Evolutionary conservation across 37 sponge, comb jelly and placozoan genomes (phyloP).

Genomic region (Ianthella basta): DNA sequence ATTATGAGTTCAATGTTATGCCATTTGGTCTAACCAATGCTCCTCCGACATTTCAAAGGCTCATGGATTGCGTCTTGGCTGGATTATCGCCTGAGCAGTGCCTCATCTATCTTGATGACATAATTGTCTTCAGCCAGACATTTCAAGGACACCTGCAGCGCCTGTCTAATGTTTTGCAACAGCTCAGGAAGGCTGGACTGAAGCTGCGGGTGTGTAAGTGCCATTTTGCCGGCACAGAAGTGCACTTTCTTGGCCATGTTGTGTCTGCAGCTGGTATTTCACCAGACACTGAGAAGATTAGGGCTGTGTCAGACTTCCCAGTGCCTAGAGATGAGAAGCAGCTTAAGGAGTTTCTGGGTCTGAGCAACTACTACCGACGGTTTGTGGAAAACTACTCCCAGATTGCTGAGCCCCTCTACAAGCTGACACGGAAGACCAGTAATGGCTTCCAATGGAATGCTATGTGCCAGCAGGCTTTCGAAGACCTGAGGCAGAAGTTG

Average conservation of each 20-base stretch:
- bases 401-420: too few species aligned
- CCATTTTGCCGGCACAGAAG: slow-evolving; percentile 5
- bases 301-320: slow-evolving; percentile 23
- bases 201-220: slow-evolving; percentile 12
- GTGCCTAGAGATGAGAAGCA: slow-evolving; percentile 28
- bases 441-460: slow-evolving; percentile 17
- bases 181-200: slow-evolving; percentile 22
- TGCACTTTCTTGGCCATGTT: slow-evolving; percentile 36
- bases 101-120: too few species aligned
- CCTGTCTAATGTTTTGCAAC: slow-evolving; percentile 1
- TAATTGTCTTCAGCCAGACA: too few species aligned
- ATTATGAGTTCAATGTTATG: too few species aligned
- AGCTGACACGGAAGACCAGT: not conserved
- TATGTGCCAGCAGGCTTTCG: too few species aligned
- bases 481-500: slow-evolving; percentile 4
- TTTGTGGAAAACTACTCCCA: too few species aligned
- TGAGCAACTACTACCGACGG: too few species aligned
- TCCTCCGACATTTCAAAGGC: too few species aligned
- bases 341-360: too few species aligned
- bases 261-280: slow-evolving; percentile 23
- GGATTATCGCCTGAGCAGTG: too few species aligned
- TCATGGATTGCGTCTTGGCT: too few species aligned
- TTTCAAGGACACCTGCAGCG: slow-evolving; percentile 34
- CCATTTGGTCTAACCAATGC: too few species aligned
- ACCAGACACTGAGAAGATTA: slow-evolving; percentile 30